Evolutionary conservation across 2,113 vertebrate genomes (phyloP).

Genomic region (Ornithorhynchus anatinus): DNA sequence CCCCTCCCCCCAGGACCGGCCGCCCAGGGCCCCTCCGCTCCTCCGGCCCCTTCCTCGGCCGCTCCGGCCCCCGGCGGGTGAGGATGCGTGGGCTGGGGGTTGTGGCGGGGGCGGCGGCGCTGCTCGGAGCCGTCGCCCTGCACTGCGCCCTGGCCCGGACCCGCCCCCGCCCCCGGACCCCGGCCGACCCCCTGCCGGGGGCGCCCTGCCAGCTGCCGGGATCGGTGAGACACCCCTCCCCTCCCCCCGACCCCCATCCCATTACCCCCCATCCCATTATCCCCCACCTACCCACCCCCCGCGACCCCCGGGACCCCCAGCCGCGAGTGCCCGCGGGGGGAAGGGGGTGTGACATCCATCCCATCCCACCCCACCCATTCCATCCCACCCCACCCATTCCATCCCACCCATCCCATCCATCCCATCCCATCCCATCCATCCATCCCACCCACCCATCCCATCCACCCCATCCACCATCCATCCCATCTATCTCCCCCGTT

Average conservation of each 20-base stretch:
- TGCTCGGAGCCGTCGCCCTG: conserved; percentile 48
- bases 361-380: neutral
- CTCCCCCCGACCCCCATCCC: conserved; percentile 1
- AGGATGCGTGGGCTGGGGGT: neutral
- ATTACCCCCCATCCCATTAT: neutral
- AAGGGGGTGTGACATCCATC: neutral
- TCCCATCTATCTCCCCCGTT: too few relatives aligned
- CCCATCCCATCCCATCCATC: neutral
- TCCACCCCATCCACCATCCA: too few relatives aligned
- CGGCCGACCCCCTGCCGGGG: conserved; percentile 26
- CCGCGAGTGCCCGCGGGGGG: neutral
- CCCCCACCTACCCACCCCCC: neutral
- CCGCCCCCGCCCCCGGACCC: conserved; percentile 9
- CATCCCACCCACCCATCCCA: too few relatives aligned
- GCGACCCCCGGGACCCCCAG: neutral
- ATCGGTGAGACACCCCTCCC: conserved; percentile 58
- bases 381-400: neutral
- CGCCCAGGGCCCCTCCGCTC: conserved; percentile 34
- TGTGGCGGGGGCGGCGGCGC: conserved; percentile 27
- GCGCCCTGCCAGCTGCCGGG: conserved; percentile 62
- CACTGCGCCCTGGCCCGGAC: conserved; percentile 51
- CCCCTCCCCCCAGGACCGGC: too few relatives aligned
- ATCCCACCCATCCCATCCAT: neutral
- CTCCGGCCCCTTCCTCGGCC: conserved; percentile 19
- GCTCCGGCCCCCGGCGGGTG: conserved; percentile 49